Evolutionary conservation across 2,888 invertebrate genomes (phyloP), one percentile per base, ranked within the genome.

Genomic region (Drosophila neutralis): DNA sequence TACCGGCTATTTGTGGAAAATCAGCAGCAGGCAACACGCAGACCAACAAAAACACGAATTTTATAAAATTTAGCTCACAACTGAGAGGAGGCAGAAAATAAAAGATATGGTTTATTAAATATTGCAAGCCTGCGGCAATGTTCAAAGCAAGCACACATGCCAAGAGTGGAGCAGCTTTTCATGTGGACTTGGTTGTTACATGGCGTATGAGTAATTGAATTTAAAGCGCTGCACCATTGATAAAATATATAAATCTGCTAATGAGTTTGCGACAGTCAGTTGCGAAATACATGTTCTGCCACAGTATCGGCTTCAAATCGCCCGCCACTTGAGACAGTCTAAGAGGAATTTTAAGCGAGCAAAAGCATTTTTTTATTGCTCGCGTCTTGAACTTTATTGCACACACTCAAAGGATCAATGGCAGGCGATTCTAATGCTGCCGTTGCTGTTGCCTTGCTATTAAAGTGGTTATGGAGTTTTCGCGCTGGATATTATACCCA

Each of bases 91-190:
- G 53, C 59, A 68, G 65, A 83, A 69, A 75, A 76, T 62, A 75
- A 77, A 66, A 76, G 73, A 80, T 83, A 84, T 84, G 84, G 83
- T 82, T 83, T 83, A 83, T 82, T 85, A 83, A 82, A 83, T 83
- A 82, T 83, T 82, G 85, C 11, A 21, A 75, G 82, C 83, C 82
- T 59, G 58, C 27, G 77, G 83, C 80, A 58, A 57, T 77, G 68
- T 76, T 67, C 53, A 76, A 71, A 75, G 80, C 77, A 70, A 77
- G 60, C 74, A 82, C 80, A 82, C 78, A 78, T 75, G 76, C 69
- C 76, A 33, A 15, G 59, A 27, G 59, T 38, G 13, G 27, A 45
- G 66, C 54, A 38, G 45, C 56, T 72, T 75, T 72, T 69, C 61
- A 51, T 69, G 54, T 63, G 65, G 63, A 21, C 27, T 21, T 27